These are phyloP conservation scores for Urocyon cinereoargenteus DNA, from an alignment of 2,797 vertebrate genomes.

Conservation along the genomic window DNA sequence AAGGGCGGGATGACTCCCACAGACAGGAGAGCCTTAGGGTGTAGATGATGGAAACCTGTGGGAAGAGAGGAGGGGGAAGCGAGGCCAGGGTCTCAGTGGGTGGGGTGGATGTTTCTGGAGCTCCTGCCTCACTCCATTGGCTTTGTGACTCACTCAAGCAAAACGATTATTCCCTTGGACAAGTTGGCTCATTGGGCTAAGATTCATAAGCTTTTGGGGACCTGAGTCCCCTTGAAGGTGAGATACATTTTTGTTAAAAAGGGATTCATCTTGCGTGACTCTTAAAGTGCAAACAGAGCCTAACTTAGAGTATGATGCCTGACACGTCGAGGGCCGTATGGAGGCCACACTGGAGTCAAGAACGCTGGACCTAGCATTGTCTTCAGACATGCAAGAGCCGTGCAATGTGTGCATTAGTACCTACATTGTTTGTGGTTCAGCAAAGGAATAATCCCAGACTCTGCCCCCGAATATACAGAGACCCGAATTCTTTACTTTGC, in stretches of 20 bases:
- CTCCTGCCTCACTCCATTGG: background rate
- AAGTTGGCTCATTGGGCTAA: background rate
- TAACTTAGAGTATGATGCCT: background rate
- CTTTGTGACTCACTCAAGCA: background rate
- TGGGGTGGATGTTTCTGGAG: background rate
- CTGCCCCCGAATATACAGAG: background rate
- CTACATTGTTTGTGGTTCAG: background rate
- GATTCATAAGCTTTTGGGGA: background rate
- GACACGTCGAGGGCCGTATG: background rate
- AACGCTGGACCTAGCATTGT: background rate
- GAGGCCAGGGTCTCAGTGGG: background rate
- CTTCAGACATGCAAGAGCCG: background rate
- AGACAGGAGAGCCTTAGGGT: background rate
- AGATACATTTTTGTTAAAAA: conserved; percentile 19
- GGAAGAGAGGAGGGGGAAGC: background rate
- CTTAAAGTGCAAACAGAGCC: background rate
- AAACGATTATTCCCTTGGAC: background rate
- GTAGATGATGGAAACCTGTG: background rate
- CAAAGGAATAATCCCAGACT: background rate
- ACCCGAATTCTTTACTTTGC: background rate
- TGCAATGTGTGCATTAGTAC: background rate
- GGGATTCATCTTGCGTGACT: background rate
- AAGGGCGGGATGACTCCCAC: conserved; percentile 62
- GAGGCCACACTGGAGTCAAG: background rate
- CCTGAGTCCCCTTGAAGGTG: background rate